Percentiles rank a stretch among this genome's conserved stretches.
These are phyloP conservation scores for Blastobasis lacticolella DNA, from an alignment of 2,888 invertebrate species.

Conservation along the genomic window DNA sequence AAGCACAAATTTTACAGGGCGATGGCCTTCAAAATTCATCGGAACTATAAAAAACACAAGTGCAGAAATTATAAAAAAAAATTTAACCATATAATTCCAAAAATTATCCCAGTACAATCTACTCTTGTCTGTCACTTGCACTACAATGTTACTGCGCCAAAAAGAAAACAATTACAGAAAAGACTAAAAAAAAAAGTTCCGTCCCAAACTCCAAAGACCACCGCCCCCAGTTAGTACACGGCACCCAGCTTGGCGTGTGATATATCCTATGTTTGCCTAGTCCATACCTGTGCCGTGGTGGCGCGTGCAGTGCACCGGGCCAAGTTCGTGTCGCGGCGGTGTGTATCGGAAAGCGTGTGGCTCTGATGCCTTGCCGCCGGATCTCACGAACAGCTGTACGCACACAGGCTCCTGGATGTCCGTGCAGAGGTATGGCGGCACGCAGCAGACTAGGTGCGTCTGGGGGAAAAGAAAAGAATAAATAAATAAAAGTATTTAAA, in stretches of 20 bases:
- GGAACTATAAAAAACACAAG: too few species aligned
- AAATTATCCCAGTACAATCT: too few species aligned
- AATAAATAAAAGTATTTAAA: too few species aligned
- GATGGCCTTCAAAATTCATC: too few species aligned
- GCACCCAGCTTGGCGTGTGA: neutral
- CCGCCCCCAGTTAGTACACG: neutral
- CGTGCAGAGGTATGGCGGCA: slow-evolving; percentile 82
- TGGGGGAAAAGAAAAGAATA: slow-evolving; percentile 40
- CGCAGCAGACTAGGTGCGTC: slow-evolving; percentile 91
- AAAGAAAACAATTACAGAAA: too few species aligned
- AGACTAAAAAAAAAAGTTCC: too few species aligned
- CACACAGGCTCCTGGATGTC: slow-evolving; percentile 81
- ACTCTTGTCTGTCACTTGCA: too few species aligned
- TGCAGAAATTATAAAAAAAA: too few species aligned
- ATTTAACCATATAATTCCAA: too few species aligned
- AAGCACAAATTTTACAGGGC: too few species aligned
- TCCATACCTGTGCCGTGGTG: slow-evolving; percentile 43
- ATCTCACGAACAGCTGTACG: slow-evolving; percentile 85
- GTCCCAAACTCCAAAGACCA: too few species aligned
- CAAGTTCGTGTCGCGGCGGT: slow-evolving; percentile 56
- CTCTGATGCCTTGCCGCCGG: slow-evolving; percentile 90
- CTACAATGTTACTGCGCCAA: too few species aligned
- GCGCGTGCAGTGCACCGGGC: slow-evolving; percentile 42
- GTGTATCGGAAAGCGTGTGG: slow-evolving; percentile 89
- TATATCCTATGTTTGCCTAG: neutral